phyloP scores from a whole-genome alignment of 64 coral and sea anemone species.

The Montipora sp. region DNA sequence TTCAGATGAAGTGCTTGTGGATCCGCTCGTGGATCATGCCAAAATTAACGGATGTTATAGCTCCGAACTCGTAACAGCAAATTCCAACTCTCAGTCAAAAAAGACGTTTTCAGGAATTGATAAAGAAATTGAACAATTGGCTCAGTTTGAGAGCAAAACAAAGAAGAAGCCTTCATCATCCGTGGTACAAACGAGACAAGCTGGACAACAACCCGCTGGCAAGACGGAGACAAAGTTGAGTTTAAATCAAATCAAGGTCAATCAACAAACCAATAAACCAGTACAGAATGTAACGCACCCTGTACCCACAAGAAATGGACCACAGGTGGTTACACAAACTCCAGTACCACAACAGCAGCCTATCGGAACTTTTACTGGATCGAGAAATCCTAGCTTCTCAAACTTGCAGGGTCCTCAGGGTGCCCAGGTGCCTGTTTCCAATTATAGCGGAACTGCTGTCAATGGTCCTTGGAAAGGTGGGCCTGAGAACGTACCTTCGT shows the following conservation, averaged over 20 bases:
- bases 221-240: slow-evolving; percentile 78
- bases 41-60: slow-evolving; percentile 75
- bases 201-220: slow-evolving; percentile 16
- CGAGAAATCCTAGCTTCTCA: slow-evolving; percentile 31
- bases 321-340: slow-evolving; percentile 33
- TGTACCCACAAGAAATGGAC: slow-evolving; percentile 20
- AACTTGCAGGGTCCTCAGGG: slow-evolving; percentile 16
- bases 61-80: background rate
- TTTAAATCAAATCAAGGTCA: slow-evolving; percentile 93
- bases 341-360: slow-evolving; percentile 2
- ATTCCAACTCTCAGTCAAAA: slow-evolving; percentile 32
- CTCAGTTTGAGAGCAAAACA: slow-evolving; percentile 76
- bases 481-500: slow-evolving; percentile 21
- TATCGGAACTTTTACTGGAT: background rate
- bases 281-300: slow-evolving; percentile 3
- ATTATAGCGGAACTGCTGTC: slow-evolving; percentile 20
- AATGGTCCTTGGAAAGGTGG: slow-evolving; percentile 42
- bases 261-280: slow-evolving; percentile 54
- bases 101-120: slow-evolving; percentile 73
- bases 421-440: slow-evolving; percentile 15
- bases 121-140: slow-evolving; percentile 90
- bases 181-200: slow-evolving; percentile 40
- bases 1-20: background rate
- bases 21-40: slow-evolving; percentile 1
- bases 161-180: slow-evolving; percentile 73